These are phyloP conservation scores for Magallana gigas DNA, from an alignment of 1,140 invertebrate species.

Conservation along the genomic window DNA sequence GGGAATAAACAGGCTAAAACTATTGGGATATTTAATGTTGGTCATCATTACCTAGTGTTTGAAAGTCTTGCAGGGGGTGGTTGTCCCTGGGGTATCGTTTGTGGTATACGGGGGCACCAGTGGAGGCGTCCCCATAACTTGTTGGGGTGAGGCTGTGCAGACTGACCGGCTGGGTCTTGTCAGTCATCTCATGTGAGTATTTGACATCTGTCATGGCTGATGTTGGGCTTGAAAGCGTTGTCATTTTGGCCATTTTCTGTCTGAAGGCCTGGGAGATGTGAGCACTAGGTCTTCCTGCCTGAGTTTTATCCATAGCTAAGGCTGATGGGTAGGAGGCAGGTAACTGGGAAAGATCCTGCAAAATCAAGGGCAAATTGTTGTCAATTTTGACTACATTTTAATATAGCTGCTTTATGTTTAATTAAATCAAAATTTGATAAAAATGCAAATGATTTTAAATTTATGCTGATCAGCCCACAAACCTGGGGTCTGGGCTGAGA, in stretches of 20 bases:
- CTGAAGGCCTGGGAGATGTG: conserved; percentile 35
- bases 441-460: no score
- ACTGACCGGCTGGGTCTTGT: background rate
- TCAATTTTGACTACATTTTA: no score
- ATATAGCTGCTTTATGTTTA: no score
- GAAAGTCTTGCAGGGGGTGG: conserved; percentile 8
- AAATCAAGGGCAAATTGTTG: background rate
- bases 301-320: background rate
- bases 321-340: background rate
- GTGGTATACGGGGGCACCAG: background rate
- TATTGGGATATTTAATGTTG: no score
- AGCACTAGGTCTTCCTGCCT: background rate
- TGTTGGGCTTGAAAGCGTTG: background rate
- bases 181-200: conserved; percentile 25
- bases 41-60: background rate
- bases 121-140: background rate
- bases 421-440: no score
- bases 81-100: conserved; percentile 8
- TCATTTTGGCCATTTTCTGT: conserved; percentile 38
- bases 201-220: background rate
- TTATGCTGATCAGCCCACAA: no score
- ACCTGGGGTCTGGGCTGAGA: background rate
- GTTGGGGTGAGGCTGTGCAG: background rate
- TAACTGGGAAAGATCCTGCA: background rate
- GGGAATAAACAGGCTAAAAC: no score